These are phyloP conservation scores for Andricus quercusramuli DNA, from an alignment of 2,888 invertebrate genomes.

Conservation along the genomic window DNA sequence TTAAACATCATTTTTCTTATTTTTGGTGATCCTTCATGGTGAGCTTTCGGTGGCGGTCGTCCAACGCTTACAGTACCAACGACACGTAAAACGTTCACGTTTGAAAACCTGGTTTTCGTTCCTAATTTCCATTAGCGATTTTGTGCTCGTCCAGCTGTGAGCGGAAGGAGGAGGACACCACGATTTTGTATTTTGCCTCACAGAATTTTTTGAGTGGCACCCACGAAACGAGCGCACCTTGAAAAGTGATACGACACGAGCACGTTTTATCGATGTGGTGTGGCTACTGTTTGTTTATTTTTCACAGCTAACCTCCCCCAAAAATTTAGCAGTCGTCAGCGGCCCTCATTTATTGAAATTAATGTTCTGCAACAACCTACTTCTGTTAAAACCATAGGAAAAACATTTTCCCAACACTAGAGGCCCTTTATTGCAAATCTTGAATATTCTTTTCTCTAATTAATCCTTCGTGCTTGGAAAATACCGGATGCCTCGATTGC, in stretches of 20 bases:
- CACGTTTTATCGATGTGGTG: constrained; percentile 77
- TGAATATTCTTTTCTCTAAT: constrained; percentile 49
- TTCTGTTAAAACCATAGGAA: constrained; percentile 44
- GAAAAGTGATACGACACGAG: constrained; percentile 65
- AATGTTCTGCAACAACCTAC: neutral
- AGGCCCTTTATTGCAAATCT: constrained; percentile 17
- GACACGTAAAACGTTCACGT: constrained; percentile 46
- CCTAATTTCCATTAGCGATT: constrained; percentile 44
- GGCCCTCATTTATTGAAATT: neutral
- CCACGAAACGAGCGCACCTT: constrained; percentile 73
- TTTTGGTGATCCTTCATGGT: constrained; percentile 49
- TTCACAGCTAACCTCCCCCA: constrained; percentile 63
- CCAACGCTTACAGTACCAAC: constrained; percentile 65
- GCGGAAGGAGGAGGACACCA: constrained; percentile 55
- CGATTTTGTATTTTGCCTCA: constrained; percentile 76
- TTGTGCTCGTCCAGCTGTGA: constrained; percentile 49
- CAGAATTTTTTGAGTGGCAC: constrained; percentile 75
- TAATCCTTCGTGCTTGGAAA: constrained; percentile 65
- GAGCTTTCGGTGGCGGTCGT: constrained; percentile 75
- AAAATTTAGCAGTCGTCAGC: constrained; percentile 21
- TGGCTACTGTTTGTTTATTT: constrained; percentile 74
- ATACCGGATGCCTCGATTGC: constrained; percentile 72
- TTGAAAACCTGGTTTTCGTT: constrained; percentile 47
- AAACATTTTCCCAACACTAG: constrained; percentile 25
- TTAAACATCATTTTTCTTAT: constrained; percentile 34